These are phyloP conservation scores for Ariopsis seemanni DNA, from an alignment of 2,113 vertebrate genomes.

Conservation along the genomic window DNA sequence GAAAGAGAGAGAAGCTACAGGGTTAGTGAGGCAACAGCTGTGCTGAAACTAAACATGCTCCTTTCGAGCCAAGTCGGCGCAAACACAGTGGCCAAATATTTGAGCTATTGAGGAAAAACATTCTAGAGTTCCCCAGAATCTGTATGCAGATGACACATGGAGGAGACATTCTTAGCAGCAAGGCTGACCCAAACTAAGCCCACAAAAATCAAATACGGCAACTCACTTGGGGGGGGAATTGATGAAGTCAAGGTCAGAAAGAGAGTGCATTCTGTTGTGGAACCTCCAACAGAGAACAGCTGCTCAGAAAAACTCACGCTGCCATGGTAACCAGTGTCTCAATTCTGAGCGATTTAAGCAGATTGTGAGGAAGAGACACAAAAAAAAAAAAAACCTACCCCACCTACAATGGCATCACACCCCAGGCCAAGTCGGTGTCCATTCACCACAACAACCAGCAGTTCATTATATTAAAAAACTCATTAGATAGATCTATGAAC, in stretches of 20 bases:
- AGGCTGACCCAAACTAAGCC: constrained; percentile 43
- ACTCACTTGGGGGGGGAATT: constrained; percentile 4
- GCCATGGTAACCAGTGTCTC: constrained; percentile 67
- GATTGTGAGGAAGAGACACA: not conserved
- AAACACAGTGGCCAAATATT: constrained; percentile 49
- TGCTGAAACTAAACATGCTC: constrained; percentile 51
- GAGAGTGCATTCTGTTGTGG: constrained; percentile 26
- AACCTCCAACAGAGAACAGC: constrained; percentile 71
- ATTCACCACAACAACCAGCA: constrained; percentile 8
- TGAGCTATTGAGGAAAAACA: constrained; percentile 47
- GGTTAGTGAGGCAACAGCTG: constrained; percentile 46
- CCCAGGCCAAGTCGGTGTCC: constrained; percentile 12
- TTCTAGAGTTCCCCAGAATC: constrained; percentile 32
- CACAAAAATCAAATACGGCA: constrained; percentile 20
- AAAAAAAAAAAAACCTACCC: constrained; percentile 1
- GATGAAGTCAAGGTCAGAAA: constrained; percentile 38
- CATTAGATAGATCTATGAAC: not conserved
- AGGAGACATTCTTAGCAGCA: constrained; percentile 28
- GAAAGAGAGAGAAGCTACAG: constrained; percentile 5
- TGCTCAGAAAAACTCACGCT: constrained; percentile 65
- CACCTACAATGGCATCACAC: constrained; percentile 12
- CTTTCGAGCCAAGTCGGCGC: constrained; percentile 28
- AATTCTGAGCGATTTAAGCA: constrained; percentile 47
- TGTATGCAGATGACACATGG: constrained; percentile 35
- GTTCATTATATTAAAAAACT: constrained; percentile 12